Percentiles rank a stretch among this genome's conserved stretches.
These are phyloP conservation scores for Hyposoter dolosus DNA, from an alignment of 2,888 invertebrate genomes.

Conservation along the genomic window DNA sequence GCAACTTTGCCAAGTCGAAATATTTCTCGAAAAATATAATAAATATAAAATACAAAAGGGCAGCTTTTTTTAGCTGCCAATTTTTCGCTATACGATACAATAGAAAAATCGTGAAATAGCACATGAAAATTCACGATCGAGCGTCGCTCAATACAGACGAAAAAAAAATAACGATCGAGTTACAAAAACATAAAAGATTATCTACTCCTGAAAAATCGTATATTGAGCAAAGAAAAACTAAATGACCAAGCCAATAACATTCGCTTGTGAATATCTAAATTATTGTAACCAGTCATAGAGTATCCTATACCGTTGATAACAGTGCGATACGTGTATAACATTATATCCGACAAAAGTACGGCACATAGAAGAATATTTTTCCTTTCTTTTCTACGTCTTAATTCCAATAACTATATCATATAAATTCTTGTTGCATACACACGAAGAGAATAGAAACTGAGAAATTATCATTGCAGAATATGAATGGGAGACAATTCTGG, in stretches of 20 bases:
- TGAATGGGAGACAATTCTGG: not conserved
- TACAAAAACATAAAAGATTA: slow-evolving; percentile 51
- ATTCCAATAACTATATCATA: slow-evolving; percentile 71
- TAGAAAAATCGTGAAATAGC: not conserved
- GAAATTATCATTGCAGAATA: not conserved
- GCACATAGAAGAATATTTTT: slow-evolving; percentile 82
- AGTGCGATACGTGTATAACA: slow-evolving; percentile 74
- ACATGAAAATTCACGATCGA: slow-evolving; percentile 5
- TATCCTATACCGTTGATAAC: slow-evolving; percentile 71
- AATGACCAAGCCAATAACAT: slow-evolving; percentile 53
- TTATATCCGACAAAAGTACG: slow-evolving; percentile 78
- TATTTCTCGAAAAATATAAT: not conserved
- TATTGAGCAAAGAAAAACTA: slow-evolving; percentile 66
- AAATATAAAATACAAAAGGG: not conserved
- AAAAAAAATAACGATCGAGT: slow-evolving; percentile 55
- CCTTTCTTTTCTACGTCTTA: slow-evolving; percentile 68
- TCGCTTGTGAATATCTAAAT: slow-evolving; percentile 53
- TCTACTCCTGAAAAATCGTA: slow-evolving; percentile 23
- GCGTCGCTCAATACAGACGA: slow-evolving; percentile 41
- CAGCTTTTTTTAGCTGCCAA: not conserved
- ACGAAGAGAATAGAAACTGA: not conserved
- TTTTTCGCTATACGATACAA: not conserved
- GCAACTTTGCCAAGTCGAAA: slow-evolving; percentile 11
- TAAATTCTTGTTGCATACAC: slow-evolving; percentile 67
- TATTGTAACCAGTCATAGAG: slow-evolving; percentile 69